phyloP scores from a whole-genome alignment of 2,797 vertebrate genomes.

The Hoplostethus atlanticus region DNA sequence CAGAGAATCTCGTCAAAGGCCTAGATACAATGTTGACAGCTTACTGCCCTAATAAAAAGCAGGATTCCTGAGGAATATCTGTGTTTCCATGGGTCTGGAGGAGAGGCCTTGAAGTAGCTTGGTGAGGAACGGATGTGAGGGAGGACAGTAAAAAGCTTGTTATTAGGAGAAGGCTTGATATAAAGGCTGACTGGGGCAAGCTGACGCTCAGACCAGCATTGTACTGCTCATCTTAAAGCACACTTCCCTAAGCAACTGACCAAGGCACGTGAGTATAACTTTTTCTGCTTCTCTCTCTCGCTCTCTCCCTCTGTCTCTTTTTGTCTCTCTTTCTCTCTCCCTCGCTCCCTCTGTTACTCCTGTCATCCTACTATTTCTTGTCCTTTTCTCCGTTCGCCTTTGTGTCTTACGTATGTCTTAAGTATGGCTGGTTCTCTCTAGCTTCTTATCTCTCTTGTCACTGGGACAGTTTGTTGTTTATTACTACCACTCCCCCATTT shows the following conservation, averaged over 20 bases:
- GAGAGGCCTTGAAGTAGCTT: conserved; percentile 57
- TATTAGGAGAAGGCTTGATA: conserved; percentile 68
- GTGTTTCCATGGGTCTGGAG: conserved; percentile 72
- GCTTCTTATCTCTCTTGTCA: conserved; percentile 48
- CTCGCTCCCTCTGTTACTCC: background rate
- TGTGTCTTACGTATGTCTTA: conserved; percentile 21
- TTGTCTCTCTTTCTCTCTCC: background rate
- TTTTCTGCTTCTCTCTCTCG: conserved; percentile 5
- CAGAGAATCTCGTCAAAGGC: conserved; percentile 18
- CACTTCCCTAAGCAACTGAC: conserved; percentile 48
- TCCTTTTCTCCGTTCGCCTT: background rate
- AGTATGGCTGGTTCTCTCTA: conserved; percentile 30
- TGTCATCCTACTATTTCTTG: conserved; percentile 7
- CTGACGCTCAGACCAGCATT: conserved; percentile 56
- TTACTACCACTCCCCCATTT: conserved; percentile 18
- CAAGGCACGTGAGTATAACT: conserved; percentile 66
- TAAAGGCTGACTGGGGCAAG: conserved; percentile 65
- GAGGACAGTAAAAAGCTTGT: conserved; percentile 66
- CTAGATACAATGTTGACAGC: background rate
- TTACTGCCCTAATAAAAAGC: conserved; percentile 46
- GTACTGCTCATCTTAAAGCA: conserved; percentile 61
- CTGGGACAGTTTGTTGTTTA: conserved; percentile 45
- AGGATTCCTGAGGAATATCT: conserved; percentile 61
- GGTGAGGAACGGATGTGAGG: conserved; percentile 72
- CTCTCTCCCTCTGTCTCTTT: background rate